phyloP scores from a whole-genome alignment of 2,888 invertebrate species.

The Boloria selene region DNA sequence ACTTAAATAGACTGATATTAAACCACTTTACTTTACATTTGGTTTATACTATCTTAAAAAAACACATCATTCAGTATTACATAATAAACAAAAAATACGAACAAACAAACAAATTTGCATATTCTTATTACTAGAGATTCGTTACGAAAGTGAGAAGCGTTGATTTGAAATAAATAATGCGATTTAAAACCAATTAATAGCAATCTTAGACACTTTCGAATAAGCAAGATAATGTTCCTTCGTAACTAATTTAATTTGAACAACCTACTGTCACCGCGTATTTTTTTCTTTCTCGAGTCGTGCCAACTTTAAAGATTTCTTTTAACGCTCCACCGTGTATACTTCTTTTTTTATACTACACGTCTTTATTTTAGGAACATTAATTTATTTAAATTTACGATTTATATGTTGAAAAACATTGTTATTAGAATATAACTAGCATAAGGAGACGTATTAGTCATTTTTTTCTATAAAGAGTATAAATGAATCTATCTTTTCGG shows the following conservation, averaged over 20 bases:
- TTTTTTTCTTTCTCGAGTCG: slow-evolving; percentile 43
- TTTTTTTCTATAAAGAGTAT: no score
- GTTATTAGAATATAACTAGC: background rate
- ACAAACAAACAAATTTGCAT: no score
- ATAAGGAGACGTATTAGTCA: no score
- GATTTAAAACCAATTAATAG: slow-evolving; percentile 44
- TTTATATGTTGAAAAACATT: slow-evolving; percentile 6
- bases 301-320: slow-evolving; percentile 45
- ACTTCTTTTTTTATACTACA: slow-evolving; percentile 33
- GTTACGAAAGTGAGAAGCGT: no score
- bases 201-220: slow-evolving; percentile 31
- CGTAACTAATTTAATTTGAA: slow-evolving; percentile 49
- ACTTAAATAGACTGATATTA: no score
- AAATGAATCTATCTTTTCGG: no score
- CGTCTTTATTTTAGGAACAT: slow-evolving; percentile 38
- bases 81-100: no score
- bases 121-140: no score
- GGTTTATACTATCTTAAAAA: no score
- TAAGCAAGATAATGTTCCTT: slow-evolving; percentile 38
- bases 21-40: no score
- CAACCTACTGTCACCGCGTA: slow-evolving; percentile 35
- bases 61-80: no score
- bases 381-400: slow-evolving; percentile 21
- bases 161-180: slow-evolving; percentile 20
- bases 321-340: slow-evolving; percentile 40